Evolutionary conservation across 2,113 vertebrate genomes (phyloP), one percentile per base, ranked within the genome.

Genomic region (Seriola rivoliana): DNA sequence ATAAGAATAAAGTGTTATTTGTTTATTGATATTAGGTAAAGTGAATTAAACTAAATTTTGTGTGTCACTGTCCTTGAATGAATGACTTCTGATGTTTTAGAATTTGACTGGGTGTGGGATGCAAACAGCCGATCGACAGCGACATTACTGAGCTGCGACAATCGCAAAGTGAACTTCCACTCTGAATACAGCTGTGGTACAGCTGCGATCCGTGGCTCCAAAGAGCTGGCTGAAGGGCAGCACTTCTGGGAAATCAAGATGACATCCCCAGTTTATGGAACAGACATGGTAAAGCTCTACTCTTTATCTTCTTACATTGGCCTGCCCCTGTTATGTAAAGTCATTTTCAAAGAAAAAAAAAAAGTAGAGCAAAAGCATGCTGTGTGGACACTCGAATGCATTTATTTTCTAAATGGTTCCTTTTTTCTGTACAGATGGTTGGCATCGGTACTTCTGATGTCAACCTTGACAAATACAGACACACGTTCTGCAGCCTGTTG

Each of bases 221-320:
- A 96, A 80, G 97, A 98, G 90, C 95, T 99, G 79, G 94, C 93
- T 0, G 97, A 99, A 0, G 98, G 98, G n/a, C 98, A 99, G 85
- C 98, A 99, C 91, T 99, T 99, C 94, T 99, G 98, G 98, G 98
- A 99, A 93, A 98, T 99, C 89, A 99, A 99, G 94, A 99, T 99
- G 98, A 99, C 98, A 0, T 99, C 98, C 0, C 98, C 97, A 0
- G 98, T 99, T 46, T 99, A 99, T 0, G 98, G 98, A 87, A 99
- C 98, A 0, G 98, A 99, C 86, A 99, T 99, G 98, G 98, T 99
- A 93, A 16, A 95, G 25, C 17, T 77, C 11, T 13, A 9, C 21
- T 9, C 7, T 2, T 11, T 12, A 55, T 6, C 21, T 52, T 1
- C 16, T 8, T 14, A 25, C 2, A n/a, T 42, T 55, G 3, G 54